Conservation (phyloP, 2,113 vertebrate genomes). For the Rhinolophus ferrumequinum region DNA sequence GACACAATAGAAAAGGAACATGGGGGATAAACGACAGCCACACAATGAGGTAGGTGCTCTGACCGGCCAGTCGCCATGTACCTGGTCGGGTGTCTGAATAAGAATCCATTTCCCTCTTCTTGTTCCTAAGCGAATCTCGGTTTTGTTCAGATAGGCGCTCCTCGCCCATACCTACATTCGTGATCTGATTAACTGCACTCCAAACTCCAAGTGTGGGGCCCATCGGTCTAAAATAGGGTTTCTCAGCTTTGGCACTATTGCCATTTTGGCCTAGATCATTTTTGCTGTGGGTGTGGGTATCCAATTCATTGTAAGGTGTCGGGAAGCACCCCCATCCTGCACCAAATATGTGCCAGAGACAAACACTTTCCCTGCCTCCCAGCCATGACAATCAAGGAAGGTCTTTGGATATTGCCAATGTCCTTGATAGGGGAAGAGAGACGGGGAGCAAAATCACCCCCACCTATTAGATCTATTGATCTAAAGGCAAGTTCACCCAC, state of each 20-base stretch:
- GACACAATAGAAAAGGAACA: background rate
- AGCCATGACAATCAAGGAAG: background rate
- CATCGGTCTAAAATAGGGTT: background rate
- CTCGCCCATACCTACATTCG: background rate
- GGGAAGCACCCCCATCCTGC: background rate
- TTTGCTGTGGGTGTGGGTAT: background rate
- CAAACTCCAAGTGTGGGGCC: background rate
- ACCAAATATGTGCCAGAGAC: background rate
- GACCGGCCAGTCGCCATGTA: rapidly evolving
- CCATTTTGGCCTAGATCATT: background rate
- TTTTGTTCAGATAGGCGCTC: background rate
- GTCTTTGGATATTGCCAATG: background rate
- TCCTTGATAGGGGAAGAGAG: background rate
- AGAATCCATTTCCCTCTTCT: background rate
- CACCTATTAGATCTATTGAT: background rate
- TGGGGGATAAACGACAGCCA: background rate
- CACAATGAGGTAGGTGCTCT: background rate
- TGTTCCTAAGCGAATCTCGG: background rate
- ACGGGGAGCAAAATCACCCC: background rate
- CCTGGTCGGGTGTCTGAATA: background rate
- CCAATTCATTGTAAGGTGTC: background rate
- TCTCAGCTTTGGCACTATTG: background rate
- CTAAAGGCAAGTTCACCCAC: background rate
- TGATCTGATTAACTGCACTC: background rate
- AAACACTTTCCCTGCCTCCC: background rate